Conservation (phyloP, 2,113 vertebrate species). For the Uria aalge region DNA sequence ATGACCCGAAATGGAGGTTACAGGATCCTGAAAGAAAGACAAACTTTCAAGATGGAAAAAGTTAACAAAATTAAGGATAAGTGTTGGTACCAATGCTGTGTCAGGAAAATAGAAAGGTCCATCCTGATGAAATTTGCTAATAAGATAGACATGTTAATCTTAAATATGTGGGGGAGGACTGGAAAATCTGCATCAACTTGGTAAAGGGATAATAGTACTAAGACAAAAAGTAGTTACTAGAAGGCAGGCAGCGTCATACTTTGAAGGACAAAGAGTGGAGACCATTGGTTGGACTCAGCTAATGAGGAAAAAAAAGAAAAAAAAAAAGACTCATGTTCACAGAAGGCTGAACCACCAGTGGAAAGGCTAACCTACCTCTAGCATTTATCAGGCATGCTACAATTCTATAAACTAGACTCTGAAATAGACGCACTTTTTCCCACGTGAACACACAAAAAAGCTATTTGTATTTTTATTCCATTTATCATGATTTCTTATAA, state of each 20-base stretch:
- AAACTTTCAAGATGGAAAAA: not conserved
- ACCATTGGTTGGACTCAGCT: not conserved
- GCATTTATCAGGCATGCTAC: not conserved
- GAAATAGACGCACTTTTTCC: not conserved
- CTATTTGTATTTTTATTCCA: not conserved
- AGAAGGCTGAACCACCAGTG: not conserved
- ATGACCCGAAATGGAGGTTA: not conserved
- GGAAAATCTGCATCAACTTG: not conserved
- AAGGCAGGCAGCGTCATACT: not conserved
- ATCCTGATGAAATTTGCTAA: not conserved
- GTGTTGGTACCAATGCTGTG: accelerated
- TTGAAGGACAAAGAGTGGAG: not conserved
- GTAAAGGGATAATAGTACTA: not conserved
- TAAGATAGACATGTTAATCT: not conserved
- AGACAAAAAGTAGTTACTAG: not conserved
- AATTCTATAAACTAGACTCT: not conserved
- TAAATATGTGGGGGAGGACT: not conserved
- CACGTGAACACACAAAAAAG: not conserved
- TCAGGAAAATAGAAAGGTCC: not conserved
- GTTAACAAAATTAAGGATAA: not conserved
- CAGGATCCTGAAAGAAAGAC: not conserved
- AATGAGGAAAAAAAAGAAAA: not conserved
- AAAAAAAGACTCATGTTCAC: not conserved
- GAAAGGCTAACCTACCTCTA: not conserved
- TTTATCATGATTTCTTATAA: not conserved